phyloP scores from a whole-genome alignment of 30 jellyfish, hydroid and myxozoan genomes.

The Aurelia sp. region DNA sequence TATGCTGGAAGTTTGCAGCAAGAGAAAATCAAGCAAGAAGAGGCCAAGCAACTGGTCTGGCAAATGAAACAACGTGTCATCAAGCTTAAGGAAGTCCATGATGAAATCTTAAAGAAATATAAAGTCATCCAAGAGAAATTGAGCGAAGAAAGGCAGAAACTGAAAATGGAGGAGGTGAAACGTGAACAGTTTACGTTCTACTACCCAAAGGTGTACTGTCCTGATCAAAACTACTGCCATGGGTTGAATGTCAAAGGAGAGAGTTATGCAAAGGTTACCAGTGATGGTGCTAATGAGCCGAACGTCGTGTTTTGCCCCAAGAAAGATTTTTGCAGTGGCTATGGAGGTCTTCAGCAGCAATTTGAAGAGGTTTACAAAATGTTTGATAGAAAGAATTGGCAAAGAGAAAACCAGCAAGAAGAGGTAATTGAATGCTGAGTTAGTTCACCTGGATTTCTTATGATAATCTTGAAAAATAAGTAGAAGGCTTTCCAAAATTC shows the following conservation, averaged over 20 bases:
- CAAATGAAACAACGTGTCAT: slow-evolving; percentile 43
- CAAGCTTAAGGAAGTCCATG: slow-evolving; percentile 26
- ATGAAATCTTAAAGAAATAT: slow-evolving; percentile 35
- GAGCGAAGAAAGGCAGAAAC: slow-evolving; percentile 6
- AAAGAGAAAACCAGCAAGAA: too few relatives aligned
- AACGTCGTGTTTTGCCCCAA: slow-evolving; percentile 56
- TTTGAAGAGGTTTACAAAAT: background rate
- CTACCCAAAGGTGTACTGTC: slow-evolving; percentile 62
- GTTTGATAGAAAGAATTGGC: slow-evolving; percentile 1
- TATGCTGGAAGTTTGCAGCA: slow-evolving; percentile 33
- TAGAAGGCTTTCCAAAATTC: too few relatives aligned
- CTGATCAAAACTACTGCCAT: slow-evolving; percentile 70
- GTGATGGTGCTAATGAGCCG: background rate
- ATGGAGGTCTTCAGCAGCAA: background rate
- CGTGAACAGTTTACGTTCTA: background rate
- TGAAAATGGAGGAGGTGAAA: background rate
- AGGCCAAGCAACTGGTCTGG: slow-evolving; percentile 42
- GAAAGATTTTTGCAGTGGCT: slow-evolving; percentile 37
- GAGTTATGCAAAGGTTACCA: background rate
- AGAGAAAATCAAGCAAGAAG: slow-evolving; percentile 56
- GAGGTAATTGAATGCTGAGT: too few relatives aligned
- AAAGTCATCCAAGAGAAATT: slow-evolving; percentile 15
- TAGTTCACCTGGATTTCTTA: too few relatives aligned
- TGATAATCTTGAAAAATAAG: too few relatives aligned
- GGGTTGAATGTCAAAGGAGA: slow-evolving; percentile 24